Conservation (phyloP, 2,888 invertebrate genomes). For the Elysia crispata region DNA sequence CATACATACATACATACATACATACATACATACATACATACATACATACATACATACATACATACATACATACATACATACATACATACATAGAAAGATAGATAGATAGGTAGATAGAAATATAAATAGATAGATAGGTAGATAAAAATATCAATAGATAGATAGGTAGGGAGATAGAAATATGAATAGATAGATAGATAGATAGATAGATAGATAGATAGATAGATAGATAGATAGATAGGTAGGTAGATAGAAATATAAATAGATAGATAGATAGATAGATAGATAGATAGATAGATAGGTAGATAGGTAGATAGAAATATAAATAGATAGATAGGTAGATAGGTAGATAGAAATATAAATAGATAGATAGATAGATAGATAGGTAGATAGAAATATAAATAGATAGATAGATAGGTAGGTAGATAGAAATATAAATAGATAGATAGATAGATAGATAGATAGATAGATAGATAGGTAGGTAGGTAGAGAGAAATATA, state of each 20-base stretch:
- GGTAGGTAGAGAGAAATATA: too few species aligned
- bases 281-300: conserved; percentile 1
- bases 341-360: too few species aligned
- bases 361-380: too few species aligned
- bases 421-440: too few species aligned
- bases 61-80: neutral
- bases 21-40: neutral
- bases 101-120: neutral
- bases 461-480: too few species aligned
- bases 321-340: neutral
- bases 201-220: neutral
- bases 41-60: neutral
- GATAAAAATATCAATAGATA: neutral
- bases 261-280: conserved; percentile 1
- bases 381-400: too few species aligned
- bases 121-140: neutral
- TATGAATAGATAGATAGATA: neutral
- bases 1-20: too few species aligned
- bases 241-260: neutral
- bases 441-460: too few species aligned
- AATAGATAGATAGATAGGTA: too few species aligned
- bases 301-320: neutral
- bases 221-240: neutral
- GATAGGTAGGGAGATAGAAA: neutral
- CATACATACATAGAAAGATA: neutral